Conservation (phyloP, 2,797 vertebrate genomes). For the Poecilia gillii region DNA sequence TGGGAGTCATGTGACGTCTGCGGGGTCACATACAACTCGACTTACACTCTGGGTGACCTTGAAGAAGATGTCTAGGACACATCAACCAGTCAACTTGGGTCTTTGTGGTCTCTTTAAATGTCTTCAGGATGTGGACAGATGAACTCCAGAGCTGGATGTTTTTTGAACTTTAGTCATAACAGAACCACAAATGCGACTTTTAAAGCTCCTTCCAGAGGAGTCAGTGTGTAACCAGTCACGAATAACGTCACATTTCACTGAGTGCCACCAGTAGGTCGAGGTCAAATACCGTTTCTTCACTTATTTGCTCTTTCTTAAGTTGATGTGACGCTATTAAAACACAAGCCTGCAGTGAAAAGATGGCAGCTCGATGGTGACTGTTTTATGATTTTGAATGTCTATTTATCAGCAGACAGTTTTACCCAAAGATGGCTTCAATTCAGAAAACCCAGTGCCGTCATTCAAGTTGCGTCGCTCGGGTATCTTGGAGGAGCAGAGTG, state of each 20-base stretch:
- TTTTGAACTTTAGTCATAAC: slow-evolving; percentile 37
- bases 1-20: slow-evolving; percentile 48
- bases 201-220: not conserved
- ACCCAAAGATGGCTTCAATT: slow-evolving; percentile 48
- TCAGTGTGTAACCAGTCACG: not conserved
- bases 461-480: slow-evolving; percentile 60
- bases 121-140: slow-evolving; percentile 42
- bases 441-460: not conserved
- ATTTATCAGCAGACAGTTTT: not conserved
- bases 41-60: slow-evolving; percentile 59
- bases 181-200: slow-evolving; percentile 19
- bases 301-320: not conserved
- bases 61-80: slow-evolving; percentile 59
- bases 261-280: not conserved
- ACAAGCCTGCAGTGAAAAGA: not conserved
- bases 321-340: not conserved
- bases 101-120: slow-evolving; percentile 52
- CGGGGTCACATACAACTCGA: slow-evolving; percentile 67
- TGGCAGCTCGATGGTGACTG: not conserved
- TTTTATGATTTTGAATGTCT: not conserved
- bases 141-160: slow-evolving; percentile 51
- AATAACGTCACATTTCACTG: not conserved
- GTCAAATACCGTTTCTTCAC: not conserved
- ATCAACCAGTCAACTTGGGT: slow-evolving; percentile 53
- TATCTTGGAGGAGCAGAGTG: slow-evolving; percentile 74